These are phyloP conservation scores for Pristionchus pacificus DNA, from an alignment of 1,140 invertebrate genomes.

Conservation along the genomic window DNA sequence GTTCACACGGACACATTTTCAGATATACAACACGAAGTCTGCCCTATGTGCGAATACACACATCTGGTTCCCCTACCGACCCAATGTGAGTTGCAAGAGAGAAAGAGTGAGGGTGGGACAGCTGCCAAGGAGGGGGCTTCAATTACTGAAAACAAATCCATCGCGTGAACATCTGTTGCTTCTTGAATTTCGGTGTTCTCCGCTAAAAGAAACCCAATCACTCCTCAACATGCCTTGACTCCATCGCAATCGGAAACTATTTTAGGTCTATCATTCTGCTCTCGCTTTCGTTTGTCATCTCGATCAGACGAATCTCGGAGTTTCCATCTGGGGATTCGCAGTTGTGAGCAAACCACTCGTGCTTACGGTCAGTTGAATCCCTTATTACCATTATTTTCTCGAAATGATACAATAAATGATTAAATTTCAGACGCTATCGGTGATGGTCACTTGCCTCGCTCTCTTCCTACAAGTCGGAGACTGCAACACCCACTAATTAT, in stretches of 20 bases:
- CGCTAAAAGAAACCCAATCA: too few relatives aligned
- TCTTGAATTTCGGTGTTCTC: too few relatives aligned
- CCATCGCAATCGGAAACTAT: background rate
- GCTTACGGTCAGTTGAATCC: constrained; percentile 28
- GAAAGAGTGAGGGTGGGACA: background rate
- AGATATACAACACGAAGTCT: constrained; percentile 16
- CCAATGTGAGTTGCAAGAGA: constrained; percentile 2
- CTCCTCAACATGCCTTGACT: constrained; percentile 10
- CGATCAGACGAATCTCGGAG: constrained; percentile 34
- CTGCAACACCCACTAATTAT: too few relatives aligned
- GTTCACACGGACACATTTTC: too few relatives aligned
- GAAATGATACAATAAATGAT: background rate
- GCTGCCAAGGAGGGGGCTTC: too few relatives aligned
- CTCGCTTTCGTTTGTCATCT: constrained; percentile 30
- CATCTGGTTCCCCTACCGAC: constrained; percentile 28
- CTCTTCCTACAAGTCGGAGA: background rate
- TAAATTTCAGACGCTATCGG: background rate
- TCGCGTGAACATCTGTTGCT: too few relatives aligned
- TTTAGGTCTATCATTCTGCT: constrained; percentile 30
- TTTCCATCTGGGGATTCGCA: constrained; percentile 41
- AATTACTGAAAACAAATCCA: too few relatives aligned
- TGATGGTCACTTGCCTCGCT: background rate
- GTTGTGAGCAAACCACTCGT: constrained; percentile 35
- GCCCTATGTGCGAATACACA: constrained; percentile 23
- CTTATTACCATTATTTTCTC: background rate